phyloP scores from a whole-genome alignment of 2,888 invertebrate genomes.

The Zele albiditarsus region DNA sequence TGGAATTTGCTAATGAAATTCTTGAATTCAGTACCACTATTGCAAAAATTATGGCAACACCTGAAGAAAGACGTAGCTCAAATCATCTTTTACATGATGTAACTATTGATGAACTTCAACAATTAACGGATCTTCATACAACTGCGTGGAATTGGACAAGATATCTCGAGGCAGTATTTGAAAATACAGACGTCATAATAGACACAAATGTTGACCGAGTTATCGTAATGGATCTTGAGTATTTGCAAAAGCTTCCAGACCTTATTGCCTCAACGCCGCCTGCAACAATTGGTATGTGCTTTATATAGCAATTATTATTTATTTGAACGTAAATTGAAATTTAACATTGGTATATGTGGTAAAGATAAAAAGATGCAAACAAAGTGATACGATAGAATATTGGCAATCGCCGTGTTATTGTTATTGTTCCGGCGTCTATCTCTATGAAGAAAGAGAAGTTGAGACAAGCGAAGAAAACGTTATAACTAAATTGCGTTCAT shows the following conservation, averaged over 20 bases:
- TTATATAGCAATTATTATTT: neutral
- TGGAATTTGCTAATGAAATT: conserved; percentile 77
- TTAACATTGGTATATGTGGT: neutral
- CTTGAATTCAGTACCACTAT: conserved; percentile 77
- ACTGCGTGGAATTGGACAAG: conserved; percentile 79
- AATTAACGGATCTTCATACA: conserved; percentile 63
- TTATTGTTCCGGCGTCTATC: conserved; percentile 13
- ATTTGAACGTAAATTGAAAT: neutral
- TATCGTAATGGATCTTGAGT: conserved; percentile 80
- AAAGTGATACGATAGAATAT: neutral
- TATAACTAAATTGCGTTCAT: neutral
- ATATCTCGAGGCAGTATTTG: conserved; percentile 77
- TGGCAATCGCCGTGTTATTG: neutral
- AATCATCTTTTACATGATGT: conserved; percentile 80
- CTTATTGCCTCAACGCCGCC: conserved; percentile 76
- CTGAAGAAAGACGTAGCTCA: conserved; percentile 78
- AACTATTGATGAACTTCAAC: conserved; percentile 75
- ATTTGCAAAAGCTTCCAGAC: conserved; percentile 77
- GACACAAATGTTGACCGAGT: conserved; percentile 75
- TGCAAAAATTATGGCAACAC: conserved; percentile 80
- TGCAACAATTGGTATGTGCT: conserved; percentile 74
- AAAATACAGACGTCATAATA: conserved; percentile 76
- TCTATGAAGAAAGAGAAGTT: neutral
- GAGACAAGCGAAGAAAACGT: conserved; percentile 1
- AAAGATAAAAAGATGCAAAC: neutral